Evolutionary conservation across 2,888 invertebrate genomes (phyloP).

Genomic region (Xestobium rufovillosum): DNA sequence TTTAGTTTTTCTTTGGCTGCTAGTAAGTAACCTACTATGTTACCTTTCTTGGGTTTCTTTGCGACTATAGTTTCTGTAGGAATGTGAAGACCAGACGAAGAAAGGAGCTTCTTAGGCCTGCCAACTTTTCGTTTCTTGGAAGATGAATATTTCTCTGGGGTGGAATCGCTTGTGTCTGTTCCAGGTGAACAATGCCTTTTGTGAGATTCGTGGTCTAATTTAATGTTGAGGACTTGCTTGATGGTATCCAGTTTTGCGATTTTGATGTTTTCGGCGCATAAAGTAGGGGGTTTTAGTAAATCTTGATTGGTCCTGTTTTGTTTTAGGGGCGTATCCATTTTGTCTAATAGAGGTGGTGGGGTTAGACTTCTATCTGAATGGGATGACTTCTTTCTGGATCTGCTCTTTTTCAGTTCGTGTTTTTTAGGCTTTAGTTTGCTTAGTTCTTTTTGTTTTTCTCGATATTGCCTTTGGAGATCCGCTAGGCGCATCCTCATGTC

Average conservation of each 20-base stretch:
- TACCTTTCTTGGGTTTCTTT: conserved; percentile 67
- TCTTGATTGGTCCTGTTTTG: conserved; percentile 29
- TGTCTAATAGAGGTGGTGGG: conserved; percentile 37
- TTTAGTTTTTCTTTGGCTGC: conserved; percentile 57
- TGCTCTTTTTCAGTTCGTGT: conserved; percentile 41
- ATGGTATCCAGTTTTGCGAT: conserved; percentile 24
- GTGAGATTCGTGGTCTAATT: conserved; percentile 10
- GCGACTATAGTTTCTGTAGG: conserved; percentile 76
- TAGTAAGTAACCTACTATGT: conserved; percentile 57
- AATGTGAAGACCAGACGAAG: conserved; percentile 48
- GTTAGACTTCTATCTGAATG: conserved; percentile 34
- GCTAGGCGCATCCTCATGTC: conserved; percentile 76
- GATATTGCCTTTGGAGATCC: conserved; percentile 72
- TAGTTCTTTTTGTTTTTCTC: conserved; percentile 78
- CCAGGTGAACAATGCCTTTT: conserved; percentile 18
- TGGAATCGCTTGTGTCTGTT: conserved; percentile 30
- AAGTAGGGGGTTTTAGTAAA: conserved; percentile 40
- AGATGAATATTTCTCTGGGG: conserved; percentile 36
- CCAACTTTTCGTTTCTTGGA: conserved; percentile 78
- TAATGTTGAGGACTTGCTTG: conserved; percentile 3
- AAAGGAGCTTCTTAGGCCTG: conserved; percentile 62
- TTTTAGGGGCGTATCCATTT: conserved; percentile 32
- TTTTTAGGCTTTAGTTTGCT: conserved; percentile 59
- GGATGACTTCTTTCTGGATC: conserved; percentile 44
- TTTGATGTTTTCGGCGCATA: conserved; percentile 30